Conservation (phyloP, 1,140 invertebrate genomes). For the Centruroides sculpturatus region DNA sequence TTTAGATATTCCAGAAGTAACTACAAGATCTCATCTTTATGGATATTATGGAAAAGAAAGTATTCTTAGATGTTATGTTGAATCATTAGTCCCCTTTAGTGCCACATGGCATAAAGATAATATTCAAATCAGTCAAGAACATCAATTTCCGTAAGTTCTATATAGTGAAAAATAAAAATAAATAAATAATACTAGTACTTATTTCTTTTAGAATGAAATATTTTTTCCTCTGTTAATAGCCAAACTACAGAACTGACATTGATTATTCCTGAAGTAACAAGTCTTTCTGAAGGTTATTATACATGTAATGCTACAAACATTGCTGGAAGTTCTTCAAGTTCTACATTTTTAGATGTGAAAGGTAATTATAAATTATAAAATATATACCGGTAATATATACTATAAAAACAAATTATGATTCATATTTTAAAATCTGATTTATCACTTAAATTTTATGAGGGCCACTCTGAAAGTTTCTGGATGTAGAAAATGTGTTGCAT, state of each 20-base stretch:
- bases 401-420: no score
- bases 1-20: conserved; percentile 24
- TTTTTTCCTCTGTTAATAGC: conserved; percentile 21
- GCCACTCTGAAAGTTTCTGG: no score
- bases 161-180: neutral
- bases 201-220: neutral
- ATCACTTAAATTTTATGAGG: no score
- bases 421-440: no score
- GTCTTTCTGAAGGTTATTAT: conserved; percentile 57
- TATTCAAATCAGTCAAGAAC: conserved; percentile 21
- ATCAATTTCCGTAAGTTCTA: conserved; percentile 12
- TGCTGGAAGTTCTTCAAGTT: conserved; percentile 71
- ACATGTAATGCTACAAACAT: conserved; percentile 85
- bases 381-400: no score
- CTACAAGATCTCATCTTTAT: conserved; percentile 24
- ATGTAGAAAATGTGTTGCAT: no score
- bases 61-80: conserved; percentile 34
- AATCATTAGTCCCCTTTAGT: conserved; percentile 37
- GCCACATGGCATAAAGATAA: conserved; percentile 36
- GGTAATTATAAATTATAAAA: no score
- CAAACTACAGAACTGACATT: conserved; percentile 32
- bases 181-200: no score
- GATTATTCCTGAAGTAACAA: conserved; percentile 26
- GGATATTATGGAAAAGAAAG: conserved; percentile 21
- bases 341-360: conserved; percentile 79